A percentile compares a stretch with the other conserved stretches of the same genome.
phyloP scores from a whole-genome alignment of 2,797 vertebrate species.

The Myripristis jacobus region DNA sequence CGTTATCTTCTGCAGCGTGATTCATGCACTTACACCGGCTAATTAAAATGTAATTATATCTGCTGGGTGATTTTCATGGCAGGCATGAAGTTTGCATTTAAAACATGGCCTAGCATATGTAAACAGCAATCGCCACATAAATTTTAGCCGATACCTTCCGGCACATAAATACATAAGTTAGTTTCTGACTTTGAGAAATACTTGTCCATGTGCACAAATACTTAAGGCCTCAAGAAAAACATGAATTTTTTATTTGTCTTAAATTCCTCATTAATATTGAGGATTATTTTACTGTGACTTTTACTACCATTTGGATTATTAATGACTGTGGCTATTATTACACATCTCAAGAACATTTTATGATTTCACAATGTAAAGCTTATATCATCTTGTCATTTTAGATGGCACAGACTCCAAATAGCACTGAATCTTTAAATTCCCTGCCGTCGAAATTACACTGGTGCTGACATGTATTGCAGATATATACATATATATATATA shows the following conservation, averaged over 20 bases:
- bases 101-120: constrained; percentile 37
- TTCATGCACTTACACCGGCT: constrained; percentile 42
- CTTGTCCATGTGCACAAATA: constrained; percentile 40
- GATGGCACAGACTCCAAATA: constrained; percentile 1
- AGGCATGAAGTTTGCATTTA: constrained; percentile 24
- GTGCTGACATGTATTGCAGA: constrained; percentile 13
- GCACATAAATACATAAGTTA: constrained; percentile 51
- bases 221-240: constrained; percentile 34
- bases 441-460: constrained; percentile 14
- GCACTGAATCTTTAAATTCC: not conserved
- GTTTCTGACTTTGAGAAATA: constrained; percentile 41
- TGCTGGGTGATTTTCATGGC: constrained; percentile 29
- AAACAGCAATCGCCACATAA: constrained; percentile 33
- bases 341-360: not conserved
- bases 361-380: constrained; percentile 16
- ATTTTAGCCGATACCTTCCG: constrained; percentile 50
- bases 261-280: constrained; percentile 15
- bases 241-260: not conserved
- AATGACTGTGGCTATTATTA: not conserved
- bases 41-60: constrained; percentile 71
- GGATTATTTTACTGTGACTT: constrained; percentile 12
- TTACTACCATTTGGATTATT: not conserved
- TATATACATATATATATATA: too few relatives aligned
- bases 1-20: constrained; percentile 30
- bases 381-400: constrained; percentile 19